Conservation (phyloP, 2,888 invertebrate species). For the Agrypnus murinus region DNA sequence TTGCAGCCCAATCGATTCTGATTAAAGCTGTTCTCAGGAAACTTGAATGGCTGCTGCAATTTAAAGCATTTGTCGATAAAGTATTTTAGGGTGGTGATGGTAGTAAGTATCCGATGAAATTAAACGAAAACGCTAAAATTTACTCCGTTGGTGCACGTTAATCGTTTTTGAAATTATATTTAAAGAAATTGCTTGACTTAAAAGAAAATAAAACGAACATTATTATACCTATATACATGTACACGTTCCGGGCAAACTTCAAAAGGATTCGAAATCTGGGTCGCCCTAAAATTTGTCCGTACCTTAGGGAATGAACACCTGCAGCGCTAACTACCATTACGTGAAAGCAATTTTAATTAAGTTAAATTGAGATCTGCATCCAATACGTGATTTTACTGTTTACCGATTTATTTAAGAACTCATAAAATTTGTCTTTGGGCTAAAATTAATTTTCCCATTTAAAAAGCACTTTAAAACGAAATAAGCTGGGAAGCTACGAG, state of each 20-base stretch:
- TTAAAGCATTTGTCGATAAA: slow-evolving; percentile 12
- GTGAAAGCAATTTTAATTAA: slow-evolving; percentile 36
- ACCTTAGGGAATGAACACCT: slow-evolving; percentile 30
- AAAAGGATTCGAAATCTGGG: background rate
- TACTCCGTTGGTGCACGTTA: background rate
- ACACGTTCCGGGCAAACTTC: slow-evolving; percentile 24
- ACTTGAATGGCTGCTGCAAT: slow-evolving; percentile 11
- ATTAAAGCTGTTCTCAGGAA: slow-evolving; percentile 35
- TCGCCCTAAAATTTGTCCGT: background rate
- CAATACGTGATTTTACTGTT: slow-evolving; percentile 13
- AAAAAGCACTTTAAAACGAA: background rate
- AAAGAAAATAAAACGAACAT: no score
- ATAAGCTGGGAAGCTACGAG: background rate
- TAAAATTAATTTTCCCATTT: background rate
- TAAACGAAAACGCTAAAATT: background rate
- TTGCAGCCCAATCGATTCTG: slow-evolving; percentile 45
- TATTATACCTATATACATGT: background rate
- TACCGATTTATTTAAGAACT: no score
- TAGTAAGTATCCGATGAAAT: slow-evolving; percentile 5
- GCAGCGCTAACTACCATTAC: slow-evolving; percentile 30
- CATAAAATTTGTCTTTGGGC: no score
- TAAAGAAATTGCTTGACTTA: no score
- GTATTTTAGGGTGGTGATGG: no score
- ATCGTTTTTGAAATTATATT: slow-evolving; percentile 5
- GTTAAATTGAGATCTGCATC: slow-evolving; percentile 32